These are phyloP conservation scores for Andrena dorsata DNA, from an alignment of 2,888 invertebrate species.

Conservation along the genomic window DNA sequence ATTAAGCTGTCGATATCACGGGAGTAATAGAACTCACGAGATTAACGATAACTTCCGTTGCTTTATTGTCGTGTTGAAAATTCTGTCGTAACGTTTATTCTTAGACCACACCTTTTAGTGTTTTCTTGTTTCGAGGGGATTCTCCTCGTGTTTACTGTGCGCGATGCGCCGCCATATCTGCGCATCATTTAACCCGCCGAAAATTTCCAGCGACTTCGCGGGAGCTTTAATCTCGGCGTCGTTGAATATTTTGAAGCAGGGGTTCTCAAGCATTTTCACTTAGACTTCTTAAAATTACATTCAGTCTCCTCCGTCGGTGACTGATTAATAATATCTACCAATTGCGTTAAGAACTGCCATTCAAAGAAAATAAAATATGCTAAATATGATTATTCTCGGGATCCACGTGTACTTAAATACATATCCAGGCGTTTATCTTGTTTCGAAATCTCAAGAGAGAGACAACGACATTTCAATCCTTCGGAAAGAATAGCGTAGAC, in stretches of 20 bases:
- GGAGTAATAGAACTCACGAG: not conserved
- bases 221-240: not conserved
- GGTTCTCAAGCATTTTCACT: not conserved
- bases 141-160: not conserved
- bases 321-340: too few species aligned
- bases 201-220: not conserved
- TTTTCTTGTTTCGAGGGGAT: not conserved
- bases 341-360: not conserved
- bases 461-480: not conserved
- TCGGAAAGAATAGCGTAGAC: slow-evolving; percentile 1
- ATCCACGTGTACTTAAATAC: not conserved
- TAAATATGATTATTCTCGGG: not conserved
- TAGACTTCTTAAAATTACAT: not conserved
- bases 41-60: not conserved
- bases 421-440: not conserved
- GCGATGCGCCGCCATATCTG: not conserved
- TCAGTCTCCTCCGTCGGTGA: too few species aligned
- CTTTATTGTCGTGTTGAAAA: not conserved
- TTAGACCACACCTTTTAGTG: slow-evolving; percentile 4
- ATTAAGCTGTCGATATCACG: not conserved
- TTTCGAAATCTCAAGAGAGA: not conserved
- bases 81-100: slow-evolving; percentile 11
- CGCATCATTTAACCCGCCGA: not conserved
- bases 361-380: not conserved
- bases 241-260: not conserved